Conservation (phyloP, 2,888 invertebrate genomes). For the Epirrhoe tristata region DNA sequence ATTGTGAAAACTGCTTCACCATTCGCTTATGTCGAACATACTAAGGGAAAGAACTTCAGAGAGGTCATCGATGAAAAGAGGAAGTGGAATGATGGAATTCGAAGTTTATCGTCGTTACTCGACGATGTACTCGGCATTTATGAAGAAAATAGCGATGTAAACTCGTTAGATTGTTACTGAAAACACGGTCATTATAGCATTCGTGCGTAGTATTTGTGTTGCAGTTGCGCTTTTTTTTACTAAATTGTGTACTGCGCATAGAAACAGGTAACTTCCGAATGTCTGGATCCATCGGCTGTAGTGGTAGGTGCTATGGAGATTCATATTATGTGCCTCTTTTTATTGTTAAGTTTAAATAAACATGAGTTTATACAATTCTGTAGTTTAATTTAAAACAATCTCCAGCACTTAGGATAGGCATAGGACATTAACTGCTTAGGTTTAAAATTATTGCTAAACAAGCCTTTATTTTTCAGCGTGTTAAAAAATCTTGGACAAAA, state of each 20-base stretch:
- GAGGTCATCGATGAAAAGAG: conserved; percentile 85
- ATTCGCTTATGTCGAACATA: conserved; percentile 85
- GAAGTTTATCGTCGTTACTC: conserved; percentile 89
- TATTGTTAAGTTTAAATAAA: conserved; percentile 15
- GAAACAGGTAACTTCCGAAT: too few relatives aligned
- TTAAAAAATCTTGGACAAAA: too few relatives aligned
- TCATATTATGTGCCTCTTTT: conserved; percentile 16
- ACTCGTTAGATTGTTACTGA: conserved; percentile 90
- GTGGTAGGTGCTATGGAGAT: conserved; percentile 14
- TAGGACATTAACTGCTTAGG: too few relatives aligned
- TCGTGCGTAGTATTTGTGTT: too few relatives aligned
- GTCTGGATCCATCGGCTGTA: too few relatives aligned
- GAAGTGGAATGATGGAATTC: conserved; percentile 88
- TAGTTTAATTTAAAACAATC: conserved; percentile 8
- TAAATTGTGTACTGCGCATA: too few relatives aligned
- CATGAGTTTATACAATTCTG: conserved; percentile 11
- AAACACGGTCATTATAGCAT: too few relatives aligned
- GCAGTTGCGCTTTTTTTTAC: background rate
- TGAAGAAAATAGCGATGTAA: conserved; percentile 80
- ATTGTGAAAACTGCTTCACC: conserved; percentile 73
- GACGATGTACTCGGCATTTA: conserved; percentile 90
- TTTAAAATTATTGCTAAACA: too few relatives aligned
- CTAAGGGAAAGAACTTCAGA: conserved; percentile 86
- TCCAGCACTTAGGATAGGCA: background rate
- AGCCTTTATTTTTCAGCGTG: too few relatives aligned